Conservation (phyloP, 2,113 vertebrate species). For the Cinclus cinclus region DNA sequence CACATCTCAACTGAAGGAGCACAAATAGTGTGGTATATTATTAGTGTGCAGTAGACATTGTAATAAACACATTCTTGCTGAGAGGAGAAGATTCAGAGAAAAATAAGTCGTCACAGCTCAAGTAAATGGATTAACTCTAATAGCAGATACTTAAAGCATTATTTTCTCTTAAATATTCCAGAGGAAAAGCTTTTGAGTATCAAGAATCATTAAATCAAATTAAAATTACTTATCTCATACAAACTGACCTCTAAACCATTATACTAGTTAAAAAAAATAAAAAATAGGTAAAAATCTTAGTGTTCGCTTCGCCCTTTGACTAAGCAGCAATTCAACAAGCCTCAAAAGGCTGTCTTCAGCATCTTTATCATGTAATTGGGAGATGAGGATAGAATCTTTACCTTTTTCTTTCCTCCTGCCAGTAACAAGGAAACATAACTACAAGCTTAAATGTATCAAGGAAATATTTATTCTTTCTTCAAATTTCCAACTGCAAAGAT, state of each 20-base stretch:
- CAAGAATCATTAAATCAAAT: neutral
- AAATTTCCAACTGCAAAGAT: neutral
- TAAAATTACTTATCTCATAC: neutral
- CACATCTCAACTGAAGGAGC: neutral
- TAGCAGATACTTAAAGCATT: neutral
- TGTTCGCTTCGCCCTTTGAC: neutral
- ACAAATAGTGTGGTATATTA: neutral
- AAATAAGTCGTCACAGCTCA: neutral
- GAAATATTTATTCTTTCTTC: neutral
- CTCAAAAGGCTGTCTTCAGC: neutral
- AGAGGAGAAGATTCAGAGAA: neutral
- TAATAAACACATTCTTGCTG: neutral
- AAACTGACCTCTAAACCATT: neutral
- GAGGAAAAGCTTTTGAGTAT: neutral
- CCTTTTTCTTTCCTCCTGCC: neutral
- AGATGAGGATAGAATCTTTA: neutral
- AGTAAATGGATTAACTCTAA: neutral
- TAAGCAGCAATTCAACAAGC: neutral
- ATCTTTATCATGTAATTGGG: neutral
- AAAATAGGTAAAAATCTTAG: neutral
- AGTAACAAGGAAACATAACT: neutral
- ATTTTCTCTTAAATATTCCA: neutral
- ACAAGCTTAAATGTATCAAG: neutral
- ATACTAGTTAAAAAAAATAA: neutral
- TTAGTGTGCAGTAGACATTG: neutral